Evolutionary conservation across 2,797 vertebrate species (phyloP), one percentile per base, ranked within the genome.

Genomic region (Melanogrammus aeglefinus): DNA sequence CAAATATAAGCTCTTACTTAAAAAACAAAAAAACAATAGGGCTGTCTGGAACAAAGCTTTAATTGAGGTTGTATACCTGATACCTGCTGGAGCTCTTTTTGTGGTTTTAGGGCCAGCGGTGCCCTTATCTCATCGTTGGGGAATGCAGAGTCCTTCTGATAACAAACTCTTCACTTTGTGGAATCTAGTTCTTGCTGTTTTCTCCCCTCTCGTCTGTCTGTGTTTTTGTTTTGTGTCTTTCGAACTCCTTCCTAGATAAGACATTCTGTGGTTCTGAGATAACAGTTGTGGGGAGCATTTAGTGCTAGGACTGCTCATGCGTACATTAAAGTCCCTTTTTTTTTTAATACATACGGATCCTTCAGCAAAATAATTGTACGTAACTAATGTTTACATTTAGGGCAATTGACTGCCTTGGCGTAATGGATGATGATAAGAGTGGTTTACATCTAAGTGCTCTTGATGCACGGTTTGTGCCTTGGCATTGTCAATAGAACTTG

Each of bases 121-220:
- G 38, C 78, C 84, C 31, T 1, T 77, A 79, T 85, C 83, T 85
- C 75, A 70, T 78, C 76, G 76, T 76, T 57, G 14, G 74, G 75
- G 84, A 86, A 85, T 86, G 86, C 75, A 83, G 84, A 87, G 88
- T 41, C 69, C 69, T 72, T 27, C 24, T 78, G 73, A 47, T 69
- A 69, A 69, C n/a, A 12, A 27, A 27, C 63, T 27, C 63, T 27
- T 69, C 63, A 82, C 7, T 83, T 85, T 76, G 79, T 78, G 77
- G 84, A 91, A 85, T 76, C 69, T 76, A 47, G 29, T 78, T 69
- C 82, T 85, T 80, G 74, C 0, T 0, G 24, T 69, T 29, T 69
- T 63, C 57, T 24, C n/a, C 14, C 9, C 63, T 24, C 6, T 27
- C 1, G 63, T 69, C 51, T 27, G 24, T 2, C 44, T 79, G 70